Evolutionary conservation across 2,113 vertebrate genomes (phyloP).

Genomic region (Chloebia gouldiae): DNA sequence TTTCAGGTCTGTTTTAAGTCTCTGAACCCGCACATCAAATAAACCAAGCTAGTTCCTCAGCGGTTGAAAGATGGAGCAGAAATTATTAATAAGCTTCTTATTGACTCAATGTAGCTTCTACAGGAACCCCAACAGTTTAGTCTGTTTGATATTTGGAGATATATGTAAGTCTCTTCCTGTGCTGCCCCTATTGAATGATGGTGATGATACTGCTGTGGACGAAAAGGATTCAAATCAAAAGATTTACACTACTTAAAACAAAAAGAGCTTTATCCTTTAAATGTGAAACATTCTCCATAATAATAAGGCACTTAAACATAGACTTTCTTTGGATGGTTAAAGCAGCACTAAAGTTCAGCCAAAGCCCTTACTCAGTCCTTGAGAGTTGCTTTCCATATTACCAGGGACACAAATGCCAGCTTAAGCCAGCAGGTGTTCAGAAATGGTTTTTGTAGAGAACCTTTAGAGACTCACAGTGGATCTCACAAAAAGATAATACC

Average conservation of each 20-base stretch:
- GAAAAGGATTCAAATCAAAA: not conserved
- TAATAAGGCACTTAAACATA: not conserved
- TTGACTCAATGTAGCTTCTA: not conserved
- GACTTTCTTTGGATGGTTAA: not conserved
- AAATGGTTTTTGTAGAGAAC: not conserved
- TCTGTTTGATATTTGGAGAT: not conserved
- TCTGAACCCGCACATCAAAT: slow-evolving; percentile 32
- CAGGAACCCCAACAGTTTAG: not conserved
- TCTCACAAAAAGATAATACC: not conserved
- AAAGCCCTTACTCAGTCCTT: not conserved
- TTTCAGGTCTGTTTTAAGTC: not conserved
- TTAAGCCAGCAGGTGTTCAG: slow-evolving; percentile 6
- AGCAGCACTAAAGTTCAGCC: not conserved
- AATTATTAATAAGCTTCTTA: not conserved
- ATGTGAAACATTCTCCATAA: not conserved
- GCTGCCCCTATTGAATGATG: not conserved
- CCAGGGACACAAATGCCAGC: not conserved
- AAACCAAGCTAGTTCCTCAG: not conserved
- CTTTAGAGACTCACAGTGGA: not conserved
- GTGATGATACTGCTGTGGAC: not conserved
- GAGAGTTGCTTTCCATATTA: not conserved
- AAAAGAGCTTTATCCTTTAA: not conserved
- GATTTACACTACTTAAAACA: not conserved
- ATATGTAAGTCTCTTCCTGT: not conserved
- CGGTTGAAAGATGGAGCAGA: slow-evolving; percentile 27